phyloP scores from a whole-genome alignment of 2,797 vertebrate species.

The Hyperoplus immaculatus region DNA sequence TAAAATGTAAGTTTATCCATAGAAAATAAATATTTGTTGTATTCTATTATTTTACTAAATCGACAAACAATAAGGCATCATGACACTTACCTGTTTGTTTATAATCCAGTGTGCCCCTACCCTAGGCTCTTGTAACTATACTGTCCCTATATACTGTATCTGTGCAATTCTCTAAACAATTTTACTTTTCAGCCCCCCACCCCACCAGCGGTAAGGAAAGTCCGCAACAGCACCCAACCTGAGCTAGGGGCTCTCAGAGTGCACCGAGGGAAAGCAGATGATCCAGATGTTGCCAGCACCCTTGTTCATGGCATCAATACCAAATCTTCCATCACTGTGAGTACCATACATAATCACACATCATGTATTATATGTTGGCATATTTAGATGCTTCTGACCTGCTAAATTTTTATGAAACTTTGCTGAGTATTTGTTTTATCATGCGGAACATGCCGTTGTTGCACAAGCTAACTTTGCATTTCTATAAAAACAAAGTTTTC shows the following conservation, averaged over 20 bases:
- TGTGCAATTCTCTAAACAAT: not conserved
- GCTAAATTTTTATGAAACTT: not conserved
- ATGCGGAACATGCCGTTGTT: not conserved
- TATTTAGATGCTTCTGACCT: not conserved
- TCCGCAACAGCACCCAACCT: slow-evolving; percentile 82
- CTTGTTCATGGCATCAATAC: slow-evolving; percentile 86
- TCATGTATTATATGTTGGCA: not conserved
- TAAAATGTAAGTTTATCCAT: too few relatives aligned
- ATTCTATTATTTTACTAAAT: too few relatives aligned
- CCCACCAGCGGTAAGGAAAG: slow-evolving; percentile 84
- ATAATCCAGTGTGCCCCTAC: too few relatives aligned
- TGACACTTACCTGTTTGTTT: too few relatives aligned
- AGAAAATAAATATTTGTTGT: too few relatives aligned
- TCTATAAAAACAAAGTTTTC: not conserved
- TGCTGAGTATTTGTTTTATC: not conserved
- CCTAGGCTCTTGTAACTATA: too few relatives aligned
- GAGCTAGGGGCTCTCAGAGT: slow-evolving; percentile 82
- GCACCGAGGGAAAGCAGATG: slow-evolving; percentile 87
- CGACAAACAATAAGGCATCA: too few relatives aligned
- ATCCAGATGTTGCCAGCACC: slow-evolving; percentile 84
- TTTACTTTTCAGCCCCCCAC: slow-evolving; percentile 81
- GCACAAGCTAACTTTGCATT: not conserved
- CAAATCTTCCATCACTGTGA: slow-evolving; percentile 79
- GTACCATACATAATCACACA: slow-evolving; percentile 22
- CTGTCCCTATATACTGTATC: too few relatives aligned